Percentiles rank a stretch among this genome's conserved stretches.
Evolutionary conservation across 2,797 vertebrate genomes (phyloP).

Genomic region (Acrossocheilus wenchowensis): DNA sequence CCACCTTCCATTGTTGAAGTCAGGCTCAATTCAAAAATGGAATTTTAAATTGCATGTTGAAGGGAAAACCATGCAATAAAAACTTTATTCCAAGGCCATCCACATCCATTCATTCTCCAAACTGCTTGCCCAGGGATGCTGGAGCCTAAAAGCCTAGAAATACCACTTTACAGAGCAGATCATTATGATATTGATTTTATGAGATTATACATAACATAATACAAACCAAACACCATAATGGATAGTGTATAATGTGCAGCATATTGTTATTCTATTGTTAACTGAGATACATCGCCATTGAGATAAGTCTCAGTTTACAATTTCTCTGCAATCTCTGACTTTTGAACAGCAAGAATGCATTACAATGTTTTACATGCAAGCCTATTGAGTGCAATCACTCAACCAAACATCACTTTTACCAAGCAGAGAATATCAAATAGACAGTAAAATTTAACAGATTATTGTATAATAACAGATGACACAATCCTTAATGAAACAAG

Average conservation of each 20-base stretch:
- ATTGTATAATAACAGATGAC: neutral
- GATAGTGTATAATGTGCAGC: neutral
- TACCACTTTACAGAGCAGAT: neutral
- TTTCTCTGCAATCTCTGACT: neutral
- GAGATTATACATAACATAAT: neutral
- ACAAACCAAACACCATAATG: neutral
- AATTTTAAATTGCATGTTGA: neutral
- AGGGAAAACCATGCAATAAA: neutral
- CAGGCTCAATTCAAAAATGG: neutral
- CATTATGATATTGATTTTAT: neutral
- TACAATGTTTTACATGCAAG: neutral
- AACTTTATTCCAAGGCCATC: neutral
- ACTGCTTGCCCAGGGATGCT: neutral
- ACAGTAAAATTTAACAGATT: neutral
- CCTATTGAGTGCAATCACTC: neutral
- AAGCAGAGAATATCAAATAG: neutral
- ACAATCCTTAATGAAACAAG: neutral
- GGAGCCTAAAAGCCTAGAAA: neutral
- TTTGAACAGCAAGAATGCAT: neutral
- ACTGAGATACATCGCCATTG: neutral
- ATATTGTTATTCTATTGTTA: neutral
- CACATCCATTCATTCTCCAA: neutral
- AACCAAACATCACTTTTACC: neutral
- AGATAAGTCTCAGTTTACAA: neutral
- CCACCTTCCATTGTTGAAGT: neutral